Evolutionary conservation across 2,113 vertebrate species (phyloP).

Genomic region (Petroica traversi): DNA sequence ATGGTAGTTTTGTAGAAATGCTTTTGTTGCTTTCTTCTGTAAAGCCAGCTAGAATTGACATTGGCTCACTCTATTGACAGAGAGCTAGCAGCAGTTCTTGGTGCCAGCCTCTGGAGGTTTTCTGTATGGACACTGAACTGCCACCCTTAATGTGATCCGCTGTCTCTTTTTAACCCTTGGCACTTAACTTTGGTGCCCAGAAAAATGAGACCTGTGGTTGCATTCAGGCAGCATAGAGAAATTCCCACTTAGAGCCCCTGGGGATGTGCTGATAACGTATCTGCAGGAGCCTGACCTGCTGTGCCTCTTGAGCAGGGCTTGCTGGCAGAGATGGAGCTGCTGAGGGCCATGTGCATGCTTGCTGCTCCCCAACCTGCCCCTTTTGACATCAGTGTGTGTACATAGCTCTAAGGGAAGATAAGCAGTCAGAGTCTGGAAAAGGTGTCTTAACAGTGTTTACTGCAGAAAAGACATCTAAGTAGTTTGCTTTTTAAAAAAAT

Average conservation of each 20-base stretch:
- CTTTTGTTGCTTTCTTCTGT: conserved; percentile 22
- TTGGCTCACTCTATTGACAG: not conserved
- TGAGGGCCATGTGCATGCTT: not conserved
- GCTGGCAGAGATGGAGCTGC: not conserved
- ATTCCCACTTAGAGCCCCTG: not conserved
- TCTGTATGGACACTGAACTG: not conserved
- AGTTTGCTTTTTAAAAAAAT: not conserved
- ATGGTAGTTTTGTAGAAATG: conserved; percentile 11
- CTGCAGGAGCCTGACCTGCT: not conserved
- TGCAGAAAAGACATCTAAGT: not conserved
- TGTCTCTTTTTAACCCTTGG: not conserved
- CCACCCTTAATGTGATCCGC: not conserved
- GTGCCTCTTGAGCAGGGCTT: not conserved
- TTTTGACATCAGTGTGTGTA: not conserved
- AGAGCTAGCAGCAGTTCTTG: not conserved
- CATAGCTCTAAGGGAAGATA: not conserved
- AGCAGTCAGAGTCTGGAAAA: not conserved
- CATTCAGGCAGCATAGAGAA: not conserved
- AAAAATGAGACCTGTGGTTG: not conserved
- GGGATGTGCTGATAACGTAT: accelerated
- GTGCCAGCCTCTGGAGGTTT: not conserved
- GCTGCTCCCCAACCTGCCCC: not conserved
- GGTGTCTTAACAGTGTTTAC: not conserved
- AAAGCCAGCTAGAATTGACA: not conserved
- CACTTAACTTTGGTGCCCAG: not conserved